These are phyloP conservation scores for Zapus hudsonius DNA, from an alignment of 2,113 vertebrate species.

Conservation along the genomic window DNA sequence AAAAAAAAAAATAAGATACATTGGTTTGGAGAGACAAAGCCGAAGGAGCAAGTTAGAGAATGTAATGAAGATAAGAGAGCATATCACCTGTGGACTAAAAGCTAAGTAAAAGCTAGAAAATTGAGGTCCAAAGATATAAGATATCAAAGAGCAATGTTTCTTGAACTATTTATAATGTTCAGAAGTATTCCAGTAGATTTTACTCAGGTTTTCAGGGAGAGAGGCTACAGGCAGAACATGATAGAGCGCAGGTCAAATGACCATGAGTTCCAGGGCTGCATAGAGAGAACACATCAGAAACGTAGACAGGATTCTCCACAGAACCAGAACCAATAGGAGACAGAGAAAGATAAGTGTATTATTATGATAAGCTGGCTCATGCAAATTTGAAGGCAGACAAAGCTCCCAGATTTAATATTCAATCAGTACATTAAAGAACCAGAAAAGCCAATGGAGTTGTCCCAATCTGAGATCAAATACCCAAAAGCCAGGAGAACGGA, in stretches of 20 bases:
- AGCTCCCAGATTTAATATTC: background rate
- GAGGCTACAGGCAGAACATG: background rate
- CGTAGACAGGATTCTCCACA: background rate
- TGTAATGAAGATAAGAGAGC: too few species aligned
- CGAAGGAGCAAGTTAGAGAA: background rate
- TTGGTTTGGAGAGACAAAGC: background rate
- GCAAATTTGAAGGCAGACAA: background rate
- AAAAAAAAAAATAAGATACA: background rate
- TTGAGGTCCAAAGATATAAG: background rate
- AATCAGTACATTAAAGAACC: background rate
- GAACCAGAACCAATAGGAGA: background rate
- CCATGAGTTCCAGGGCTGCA: background rate
- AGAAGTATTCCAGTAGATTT: background rate
- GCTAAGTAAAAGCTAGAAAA: too few species aligned
- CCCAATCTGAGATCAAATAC: background rate
- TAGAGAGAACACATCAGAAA: background rate
- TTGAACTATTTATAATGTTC: background rate
- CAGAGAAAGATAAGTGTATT: background rate
- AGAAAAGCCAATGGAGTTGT: too few species aligned
- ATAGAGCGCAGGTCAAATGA: background rate
- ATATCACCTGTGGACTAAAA: background rate
- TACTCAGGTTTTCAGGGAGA: background rate
- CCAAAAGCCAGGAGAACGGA: background rate
- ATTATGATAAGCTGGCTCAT: background rate
- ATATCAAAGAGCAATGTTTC: background rate